phyloP scores from a whole-genome alignment of 2,113 vertebrate species.

The Phalacrocorax aristotelis region DNA sequence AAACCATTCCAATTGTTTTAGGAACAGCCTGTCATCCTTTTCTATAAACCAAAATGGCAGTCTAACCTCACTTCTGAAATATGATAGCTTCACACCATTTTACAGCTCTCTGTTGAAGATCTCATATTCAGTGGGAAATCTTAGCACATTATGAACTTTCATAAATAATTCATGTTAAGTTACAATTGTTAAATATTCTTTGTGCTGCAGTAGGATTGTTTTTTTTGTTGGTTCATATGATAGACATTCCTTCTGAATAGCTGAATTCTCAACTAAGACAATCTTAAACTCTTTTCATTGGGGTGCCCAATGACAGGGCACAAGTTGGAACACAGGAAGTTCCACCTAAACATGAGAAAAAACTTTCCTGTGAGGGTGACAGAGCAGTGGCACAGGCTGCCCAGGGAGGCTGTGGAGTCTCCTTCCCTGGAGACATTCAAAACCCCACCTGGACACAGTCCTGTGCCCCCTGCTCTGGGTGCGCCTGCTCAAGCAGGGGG shows the following conservation, averaged over 20 bases:
- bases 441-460: too few relatives aligned
- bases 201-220: background rate
- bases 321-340: too few relatives aligned
- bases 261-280: background rate
- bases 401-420: too few relatives aligned
- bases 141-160: background rate
- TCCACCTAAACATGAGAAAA: too few relatives aligned
- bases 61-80: background rate
- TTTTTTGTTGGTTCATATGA: background rate
- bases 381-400: too few relatives aligned
- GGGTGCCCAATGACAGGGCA: too few relatives aligned
- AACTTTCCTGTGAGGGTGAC: too few relatives aligned
- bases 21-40: background rate
- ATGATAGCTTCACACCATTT: background rate
- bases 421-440: too few relatives aligned
- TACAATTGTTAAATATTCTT: background rate
- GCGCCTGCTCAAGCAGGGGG: too few relatives aligned
- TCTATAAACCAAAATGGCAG: background rate
- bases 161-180: background rate
- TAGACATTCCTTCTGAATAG: background rate
- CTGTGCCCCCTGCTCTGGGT: too few relatives aligned
- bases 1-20: background rate
- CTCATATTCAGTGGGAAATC: background rate
- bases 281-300: background rate
- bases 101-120: background rate